A percentile compares a stretch with the other conserved stretches of the same genome.
Conservation (phyloP, 2,113 vertebrate genomes). For the Taurulus bubalis region DNA sequence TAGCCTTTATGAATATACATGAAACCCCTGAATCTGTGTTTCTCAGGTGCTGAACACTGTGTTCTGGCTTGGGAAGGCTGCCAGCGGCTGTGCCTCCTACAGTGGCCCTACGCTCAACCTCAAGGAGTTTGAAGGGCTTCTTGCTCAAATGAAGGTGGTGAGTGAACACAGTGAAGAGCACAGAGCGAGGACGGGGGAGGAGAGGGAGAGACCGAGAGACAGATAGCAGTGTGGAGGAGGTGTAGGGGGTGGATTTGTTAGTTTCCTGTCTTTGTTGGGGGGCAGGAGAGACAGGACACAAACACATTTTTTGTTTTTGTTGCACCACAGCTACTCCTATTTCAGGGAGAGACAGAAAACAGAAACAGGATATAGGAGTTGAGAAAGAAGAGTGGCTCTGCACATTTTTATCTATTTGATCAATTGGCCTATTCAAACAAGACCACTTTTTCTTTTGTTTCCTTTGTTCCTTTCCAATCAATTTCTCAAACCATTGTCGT, state of each 20-base stretch:
- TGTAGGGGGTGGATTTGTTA: conserved; percentile 32
- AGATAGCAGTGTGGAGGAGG: conserved; percentile 23
- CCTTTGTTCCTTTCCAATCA: neutral
- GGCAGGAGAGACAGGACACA: conserved; percentile 79
- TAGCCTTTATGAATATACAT: neutral
- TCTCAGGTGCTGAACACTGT: conserved; percentile 95
- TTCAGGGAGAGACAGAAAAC: conserved; percentile 1
- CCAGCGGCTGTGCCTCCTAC: conserved; percentile 88
- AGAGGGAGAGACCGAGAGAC: conserved; percentile 2
- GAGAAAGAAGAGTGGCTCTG: neutral
- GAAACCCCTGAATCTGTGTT: conserved; percentile 4
- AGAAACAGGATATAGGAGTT: conserved; percentile 29
- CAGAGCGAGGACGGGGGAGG: neutral
- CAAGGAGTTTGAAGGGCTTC: conserved; percentile 95
- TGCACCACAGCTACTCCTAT: conserved; percentile 30
- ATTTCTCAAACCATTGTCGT: neutral
- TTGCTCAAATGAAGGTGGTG: conserved; percentile 95
- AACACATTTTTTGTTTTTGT: conserved; percentile 84
- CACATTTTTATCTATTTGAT: neutral
- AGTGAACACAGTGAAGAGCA: conserved; percentile 41
- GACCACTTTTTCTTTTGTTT: neutral
- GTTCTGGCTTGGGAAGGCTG: conserved; percentile 97
- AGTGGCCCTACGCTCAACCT: conserved; percentile 92
- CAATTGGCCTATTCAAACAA: neutral
- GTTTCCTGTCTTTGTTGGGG: conserved; percentile 75